A percentile compares a stretch with the other conserved stretches of the same genome.
Evolutionary conservation across 2,113 vertebrate genomes (phyloP).

Genomic region (Parus major): DNA sequence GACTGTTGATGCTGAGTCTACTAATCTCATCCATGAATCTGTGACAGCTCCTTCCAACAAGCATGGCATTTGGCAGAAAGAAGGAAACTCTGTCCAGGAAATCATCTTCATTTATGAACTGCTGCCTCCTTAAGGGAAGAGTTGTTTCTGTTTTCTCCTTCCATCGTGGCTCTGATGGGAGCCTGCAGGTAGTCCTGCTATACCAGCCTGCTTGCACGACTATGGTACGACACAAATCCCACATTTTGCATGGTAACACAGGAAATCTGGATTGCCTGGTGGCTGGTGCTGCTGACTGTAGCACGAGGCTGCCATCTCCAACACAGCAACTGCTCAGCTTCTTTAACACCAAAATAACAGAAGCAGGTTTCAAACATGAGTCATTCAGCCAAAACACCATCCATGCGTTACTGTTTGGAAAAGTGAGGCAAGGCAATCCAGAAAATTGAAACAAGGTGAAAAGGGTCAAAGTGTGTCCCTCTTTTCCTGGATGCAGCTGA

Average conservation of each 20-base stretch:
- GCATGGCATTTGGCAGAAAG: neutral
- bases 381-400: neutral
- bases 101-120: neutral
- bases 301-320: neutral
- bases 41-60: neutral
- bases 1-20: neutral
- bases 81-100: fast-evolving
- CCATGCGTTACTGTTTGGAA: neutral
- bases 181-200: neutral
- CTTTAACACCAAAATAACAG: neutral
- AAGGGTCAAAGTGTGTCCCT: neutral
- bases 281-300: neutral
- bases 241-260: neutral
- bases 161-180: neutral
- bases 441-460: neutral
- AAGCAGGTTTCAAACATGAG: neutral
- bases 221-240: neutral
- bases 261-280: neutral
- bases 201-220: neutral
- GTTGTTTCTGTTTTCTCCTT: neutral
- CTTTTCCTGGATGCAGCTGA: neutral
- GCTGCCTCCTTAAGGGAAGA: neutral
- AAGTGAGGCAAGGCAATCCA: neutral
- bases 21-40: neutral
- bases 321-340: neutral